Percentiles rank a stretch among this genome's conserved stretches.
These are phyloP conservation scores for Oreohelix idahoensis DNA, from an alignment of 1,140 invertebrate genomes.

Conservation along the genomic window DNA sequence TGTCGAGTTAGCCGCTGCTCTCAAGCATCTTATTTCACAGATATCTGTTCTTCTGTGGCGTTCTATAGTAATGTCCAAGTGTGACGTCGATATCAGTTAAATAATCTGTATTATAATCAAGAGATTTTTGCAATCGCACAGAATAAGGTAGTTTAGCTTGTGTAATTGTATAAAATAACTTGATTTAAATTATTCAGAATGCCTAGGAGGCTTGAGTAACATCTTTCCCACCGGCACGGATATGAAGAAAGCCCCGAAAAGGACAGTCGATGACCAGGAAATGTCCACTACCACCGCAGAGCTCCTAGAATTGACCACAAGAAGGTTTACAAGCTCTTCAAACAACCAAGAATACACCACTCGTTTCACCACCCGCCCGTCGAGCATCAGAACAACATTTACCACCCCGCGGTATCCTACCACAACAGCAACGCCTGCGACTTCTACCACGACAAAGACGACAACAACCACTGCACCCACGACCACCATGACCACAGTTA, in stretches of 20 bases:
- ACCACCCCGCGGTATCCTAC: constrained; percentile 25
- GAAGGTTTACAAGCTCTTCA: constrained; percentile 13
- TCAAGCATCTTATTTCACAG: no score
- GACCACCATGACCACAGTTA: constrained; percentile 17
- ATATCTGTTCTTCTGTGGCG: no score
- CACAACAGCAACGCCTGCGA: constrained; percentile 23
- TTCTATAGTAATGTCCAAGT: no score
- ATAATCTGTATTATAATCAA: no score
- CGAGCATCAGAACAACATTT: not conserved
- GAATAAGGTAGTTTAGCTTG: no score
- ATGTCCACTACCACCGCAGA: constrained; percentile 31
- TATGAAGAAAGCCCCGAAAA: constrained; percentile 3
- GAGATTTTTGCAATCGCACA: no score
- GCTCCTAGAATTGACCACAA: constrained; percentile 33
- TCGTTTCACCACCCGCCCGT: constrained; percentile 17
- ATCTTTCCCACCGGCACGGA: constrained; percentile 43
- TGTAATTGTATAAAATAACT: no score
- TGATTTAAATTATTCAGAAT: constrained; percentile 43
- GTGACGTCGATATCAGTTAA: no score
- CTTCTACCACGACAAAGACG: constrained; percentile 31
- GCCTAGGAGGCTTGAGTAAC: constrained; percentile 46
- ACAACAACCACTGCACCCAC: constrained; percentile 31
- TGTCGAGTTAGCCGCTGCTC: no score
- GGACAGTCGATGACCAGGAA: not conserved
- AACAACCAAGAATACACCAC: constrained; percentile 25